Evolutionary conservation across 2,888 invertebrate genomes (phyloP).

Genomic region (Holacanthella duospinosa): DNA sequence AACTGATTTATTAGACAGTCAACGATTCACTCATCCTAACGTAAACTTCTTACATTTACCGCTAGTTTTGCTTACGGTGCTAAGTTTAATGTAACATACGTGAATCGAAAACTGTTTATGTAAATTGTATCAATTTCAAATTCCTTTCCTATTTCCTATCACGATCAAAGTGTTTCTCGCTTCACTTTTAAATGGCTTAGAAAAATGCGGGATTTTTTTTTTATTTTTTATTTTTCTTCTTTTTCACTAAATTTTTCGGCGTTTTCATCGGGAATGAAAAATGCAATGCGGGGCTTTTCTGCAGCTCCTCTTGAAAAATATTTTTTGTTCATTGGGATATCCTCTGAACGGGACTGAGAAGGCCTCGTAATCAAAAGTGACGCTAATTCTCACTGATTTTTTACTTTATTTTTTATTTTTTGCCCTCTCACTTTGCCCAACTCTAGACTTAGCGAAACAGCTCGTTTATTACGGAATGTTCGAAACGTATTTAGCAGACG

Average conservation of each 20-base stretch:
- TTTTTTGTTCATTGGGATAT: too few species aligned
- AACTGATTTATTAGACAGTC: too few species aligned
- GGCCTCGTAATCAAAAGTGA: neutral
- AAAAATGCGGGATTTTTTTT: neutral
- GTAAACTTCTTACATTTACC: too few species aligned
- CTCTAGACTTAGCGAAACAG: constrained; percentile 91
- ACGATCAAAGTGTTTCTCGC: constrained; percentile 1
- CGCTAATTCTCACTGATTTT: constrained; percentile 7
- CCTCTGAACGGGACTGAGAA: too few species aligned
- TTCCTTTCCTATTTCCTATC: neutral
- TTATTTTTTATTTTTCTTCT: neutral
- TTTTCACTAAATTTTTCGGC: neutral
- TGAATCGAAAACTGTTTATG: too few species aligned
- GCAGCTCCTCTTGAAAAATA: too few species aligned
- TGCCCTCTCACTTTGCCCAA: constrained; percentile 3
- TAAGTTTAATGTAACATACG: too few species aligned
- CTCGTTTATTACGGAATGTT: constrained; percentile 86
- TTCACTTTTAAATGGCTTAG: neutral
- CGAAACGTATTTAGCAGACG: constrained; percentile 77
- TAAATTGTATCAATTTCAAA: neutral
- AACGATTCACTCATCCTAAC: too few species aligned
- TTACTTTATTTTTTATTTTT: constrained; percentile 20
- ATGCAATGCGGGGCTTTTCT: too few species aligned
- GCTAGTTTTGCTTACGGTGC: too few species aligned
- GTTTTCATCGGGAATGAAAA: too few species aligned